Percentiles rank a stretch among this genome's conserved stretches.
Conservation (phyloP, 2,797 vertebrate genomes). For the Hylomyscus alleni region DNA sequence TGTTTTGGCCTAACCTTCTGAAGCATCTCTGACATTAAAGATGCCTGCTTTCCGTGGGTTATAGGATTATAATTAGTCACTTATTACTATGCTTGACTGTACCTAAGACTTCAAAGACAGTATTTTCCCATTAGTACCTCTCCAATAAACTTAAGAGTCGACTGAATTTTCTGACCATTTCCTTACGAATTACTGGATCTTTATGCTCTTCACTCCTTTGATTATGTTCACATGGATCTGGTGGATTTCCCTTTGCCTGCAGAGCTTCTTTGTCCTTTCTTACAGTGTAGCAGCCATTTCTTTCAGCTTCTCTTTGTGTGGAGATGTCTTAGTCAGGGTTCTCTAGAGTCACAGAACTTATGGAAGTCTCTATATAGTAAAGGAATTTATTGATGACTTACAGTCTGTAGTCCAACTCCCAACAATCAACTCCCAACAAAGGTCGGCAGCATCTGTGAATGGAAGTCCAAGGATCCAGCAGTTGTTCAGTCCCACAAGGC, state of each 20-base stretch:
- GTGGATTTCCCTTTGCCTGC: fast-evolving
- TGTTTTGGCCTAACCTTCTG: background rate
- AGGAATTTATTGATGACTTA: no score
- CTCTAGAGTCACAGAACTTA: no score
- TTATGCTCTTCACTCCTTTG: background rate
- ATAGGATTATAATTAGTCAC: background rate
- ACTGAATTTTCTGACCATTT: background rate
- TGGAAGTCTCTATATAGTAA: no score
- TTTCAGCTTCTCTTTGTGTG: background rate
- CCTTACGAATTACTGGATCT: no score
- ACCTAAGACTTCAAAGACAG: background rate
- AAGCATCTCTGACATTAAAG: background rate
- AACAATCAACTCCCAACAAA: no score
- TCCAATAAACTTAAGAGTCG: background rate
- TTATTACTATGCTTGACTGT: background rate
- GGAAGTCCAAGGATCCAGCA: no score
- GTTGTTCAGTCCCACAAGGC: no score
- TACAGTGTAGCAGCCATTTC: background rate
- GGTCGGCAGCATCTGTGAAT: no score
- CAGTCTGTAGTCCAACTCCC: no score
- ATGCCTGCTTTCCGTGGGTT: background rate
- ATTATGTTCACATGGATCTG: background rate
- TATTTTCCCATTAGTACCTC: background rate
- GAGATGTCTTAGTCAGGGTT: no score
- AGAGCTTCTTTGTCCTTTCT: background rate